Evolutionary conservation across 2,797 vertebrate species (phyloP).

Genomic region (Prunella strophiata): DNA sequence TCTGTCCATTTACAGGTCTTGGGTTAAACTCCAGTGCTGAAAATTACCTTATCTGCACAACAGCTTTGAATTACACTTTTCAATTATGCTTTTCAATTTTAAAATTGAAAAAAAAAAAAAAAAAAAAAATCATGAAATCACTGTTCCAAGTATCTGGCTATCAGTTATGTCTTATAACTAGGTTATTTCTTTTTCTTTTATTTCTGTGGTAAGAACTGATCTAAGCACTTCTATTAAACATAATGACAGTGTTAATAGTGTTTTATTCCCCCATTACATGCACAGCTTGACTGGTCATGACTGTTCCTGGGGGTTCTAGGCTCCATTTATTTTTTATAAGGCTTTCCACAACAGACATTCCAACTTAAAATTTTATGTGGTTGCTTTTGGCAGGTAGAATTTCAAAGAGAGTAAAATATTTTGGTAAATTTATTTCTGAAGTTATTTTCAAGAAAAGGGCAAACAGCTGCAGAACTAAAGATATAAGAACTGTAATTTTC

Average conservation of each 20-base stretch:
- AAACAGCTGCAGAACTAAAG: background rate
- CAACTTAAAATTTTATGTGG: background rate
- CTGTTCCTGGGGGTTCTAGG: background rate
- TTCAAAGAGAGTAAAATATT: background rate
- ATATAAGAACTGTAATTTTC: background rate
- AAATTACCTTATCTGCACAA: background rate
- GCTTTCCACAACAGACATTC: background rate
- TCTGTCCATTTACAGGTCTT: background rate
- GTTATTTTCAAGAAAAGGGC: background rate
- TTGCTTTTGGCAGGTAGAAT: background rate
- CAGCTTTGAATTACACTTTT: background rate
- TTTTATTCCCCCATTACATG: background rate
- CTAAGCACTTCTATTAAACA: background rate
- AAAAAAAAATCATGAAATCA: background rate
- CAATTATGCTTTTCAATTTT: background rate
- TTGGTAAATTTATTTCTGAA: background rate
- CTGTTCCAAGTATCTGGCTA: background rate
- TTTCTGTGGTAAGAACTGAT: background rate
- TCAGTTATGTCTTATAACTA: background rate
- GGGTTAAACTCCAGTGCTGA: background rate
- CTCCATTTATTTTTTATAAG: background rate
- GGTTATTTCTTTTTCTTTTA: background rate
- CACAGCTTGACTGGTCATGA: background rate
- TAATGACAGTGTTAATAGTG: background rate
- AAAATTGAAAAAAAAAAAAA: background rate